Evolutionary conservation across 2,888 invertebrate genomes (phyloP), one percentile per base, ranked within the genome.

Genomic region (Alsophila aescularia): DNA sequence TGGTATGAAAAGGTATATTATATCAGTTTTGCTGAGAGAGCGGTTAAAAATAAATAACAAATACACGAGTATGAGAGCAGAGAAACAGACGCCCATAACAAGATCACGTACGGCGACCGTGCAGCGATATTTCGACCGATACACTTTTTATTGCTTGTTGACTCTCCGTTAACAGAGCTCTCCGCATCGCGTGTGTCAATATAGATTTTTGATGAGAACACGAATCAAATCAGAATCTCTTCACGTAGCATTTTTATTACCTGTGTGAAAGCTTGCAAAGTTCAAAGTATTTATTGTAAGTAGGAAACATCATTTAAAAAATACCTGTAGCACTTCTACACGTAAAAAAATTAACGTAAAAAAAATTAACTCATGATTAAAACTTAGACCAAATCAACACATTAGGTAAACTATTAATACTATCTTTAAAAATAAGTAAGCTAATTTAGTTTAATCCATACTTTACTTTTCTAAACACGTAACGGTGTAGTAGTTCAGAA

Each of bases 141-240:
- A 76, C 71, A 62, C 68, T 77, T 77, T 69, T 79, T 77, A 75
- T 79, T 75, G 69, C 66, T 67, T 62, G 73, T 66, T 72, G 68
- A 67, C 66, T 70, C 64, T 56, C 61, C 58, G 56, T 69, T 70
- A 70, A 58, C 60, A 58, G 56, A 45, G 62, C 60, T 62, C 65
- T 55, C 51, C 58, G 36, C 45, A 32, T 52, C 40, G 40, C 12
- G 36, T 49, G 16, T 37, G 14, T 52, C 51, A 53, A 16, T 63
- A 69, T 67, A 64, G 52, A 47, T 42, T 59, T 50, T 54, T 66
- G 61, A 69, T 69, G 65, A 63, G 62, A 51, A 42, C 55, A 64
- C 59, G 41, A 52, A 58, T 60, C 53, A 42, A 51, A 52, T 39
- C 41, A 29, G 35, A 45, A 58, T 50, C 31, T 37, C 35, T 57